phyloP scores from a whole-genome alignment of 2,888 invertebrate species.

The Perithous albicinctus region DNA sequence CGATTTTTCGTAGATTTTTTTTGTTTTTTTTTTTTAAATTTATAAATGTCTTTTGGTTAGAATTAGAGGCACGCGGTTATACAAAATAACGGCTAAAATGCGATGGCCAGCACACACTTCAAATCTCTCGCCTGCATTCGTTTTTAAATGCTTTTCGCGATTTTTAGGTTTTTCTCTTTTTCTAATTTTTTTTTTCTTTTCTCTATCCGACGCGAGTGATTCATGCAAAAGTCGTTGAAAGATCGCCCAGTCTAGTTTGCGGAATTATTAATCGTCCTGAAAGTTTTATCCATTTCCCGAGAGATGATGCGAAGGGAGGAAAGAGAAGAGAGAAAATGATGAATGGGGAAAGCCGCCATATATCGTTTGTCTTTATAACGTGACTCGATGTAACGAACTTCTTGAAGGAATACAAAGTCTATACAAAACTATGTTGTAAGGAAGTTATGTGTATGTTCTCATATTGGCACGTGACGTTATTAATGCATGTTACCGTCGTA shows the following conservation, averaged over 20 bases:
- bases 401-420: not conserved
- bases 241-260: conserved; percentile 12
- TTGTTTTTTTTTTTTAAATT: conserved; percentile 29
- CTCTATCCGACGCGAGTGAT: conserved; percentile 1
- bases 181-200: not conserved
- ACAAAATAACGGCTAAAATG: conserved; percentile 64
- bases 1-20: conserved; percentile 36
- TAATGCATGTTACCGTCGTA: conserved; percentile 23
- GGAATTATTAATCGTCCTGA: not conserved
- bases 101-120: conserved; percentile 67
- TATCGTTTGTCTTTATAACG: conserved; percentile 8
- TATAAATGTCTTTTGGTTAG: not conserved
- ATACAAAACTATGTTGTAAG: not conserved
- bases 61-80: conserved; percentile 49
- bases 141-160: too few relatives aligned
- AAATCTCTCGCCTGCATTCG: conserved; percentile 30
- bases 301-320: not conserved
- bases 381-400: conserved; percentile 5
- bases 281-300: too few relatives aligned
- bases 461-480: conserved; percentile 38
- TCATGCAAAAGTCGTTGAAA: conserved; percentile 30
- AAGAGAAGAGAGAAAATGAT: conserved; percentile 21
- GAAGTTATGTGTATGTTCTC: not conserved
- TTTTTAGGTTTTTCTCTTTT: not conserved
- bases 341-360: conserved; percentile 7